These are phyloP conservation scores for Mus musculus DNA, from an alignment of 2,113 vertebrate genomes.

Conservation along the genomic window GRCm39 chr2:171378001-171378500, in stretches of 20 bases:
- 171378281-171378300: not conserved
- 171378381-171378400: not conserved
- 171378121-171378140: not conserved
- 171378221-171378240: not conserved
- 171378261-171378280: not conserved
- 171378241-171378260: not conserved
- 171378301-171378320: not conserved
- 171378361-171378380: not conserved
- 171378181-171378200: not conserved
- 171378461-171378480: not conserved
- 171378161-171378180: not conserved
- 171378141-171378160: not conserved
- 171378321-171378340: no score
- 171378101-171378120: not conserved
- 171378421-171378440: not conserved
- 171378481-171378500: not conserved
- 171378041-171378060: rapidly evolving
- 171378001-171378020: rapidly evolving
- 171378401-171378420: not conserved
- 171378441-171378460: not conserved
- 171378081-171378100: rapidly evolving
- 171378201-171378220: not conserved
- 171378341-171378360: not conserved
- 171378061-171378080: rapidly evolving
- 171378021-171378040: rapidly evolving